A percentile compares a stretch with the other conserved stretches of the same genome.
Evolutionary conservation across 2,113 vertebrate genomes (phyloP).

Genomic region (Zeus faber): DNA sequence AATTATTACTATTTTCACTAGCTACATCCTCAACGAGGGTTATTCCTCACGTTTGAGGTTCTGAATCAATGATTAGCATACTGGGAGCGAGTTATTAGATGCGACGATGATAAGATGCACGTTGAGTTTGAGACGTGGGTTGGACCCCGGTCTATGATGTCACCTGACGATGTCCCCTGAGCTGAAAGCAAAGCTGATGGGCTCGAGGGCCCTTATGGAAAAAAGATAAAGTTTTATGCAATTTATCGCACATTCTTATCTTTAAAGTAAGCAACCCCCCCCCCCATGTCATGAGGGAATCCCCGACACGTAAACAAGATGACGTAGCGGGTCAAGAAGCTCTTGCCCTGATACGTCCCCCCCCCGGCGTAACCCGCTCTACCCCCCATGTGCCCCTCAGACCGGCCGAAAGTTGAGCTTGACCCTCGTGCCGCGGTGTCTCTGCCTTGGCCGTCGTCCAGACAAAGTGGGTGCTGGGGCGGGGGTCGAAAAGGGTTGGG

Average conservation of each 20-base stretch:
- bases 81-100: no score
- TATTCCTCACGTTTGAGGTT: no score
- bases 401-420: background rate
- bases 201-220: conserved; percentile 1
- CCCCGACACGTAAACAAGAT: conserved; percentile 63
- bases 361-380: conserved; percentile 19
- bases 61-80: no score
- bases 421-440: background rate
- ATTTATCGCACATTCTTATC: conserved; percentile 20
- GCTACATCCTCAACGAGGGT: no score
- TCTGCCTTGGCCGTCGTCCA: background rate
- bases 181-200: conserved; percentile 1
- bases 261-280: background rate
- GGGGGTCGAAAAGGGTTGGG: conserved; percentile 61
- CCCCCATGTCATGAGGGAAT: conserved; percentile 50
- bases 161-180: no score
- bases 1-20: no score
- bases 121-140: no score
- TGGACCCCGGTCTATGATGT: background rate
- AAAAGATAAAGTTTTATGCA: conserved; percentile 17
- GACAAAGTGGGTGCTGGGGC: conserved; percentile 1
- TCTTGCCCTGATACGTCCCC: conserved; percentile 38
- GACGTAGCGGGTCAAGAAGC: conserved; percentile 51
- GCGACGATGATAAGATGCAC: no score
- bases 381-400: conserved; percentile 23